Conservation (phyloP, 1,140 invertebrate genomes). For the Sitodiplosis mosellana region DNA sequence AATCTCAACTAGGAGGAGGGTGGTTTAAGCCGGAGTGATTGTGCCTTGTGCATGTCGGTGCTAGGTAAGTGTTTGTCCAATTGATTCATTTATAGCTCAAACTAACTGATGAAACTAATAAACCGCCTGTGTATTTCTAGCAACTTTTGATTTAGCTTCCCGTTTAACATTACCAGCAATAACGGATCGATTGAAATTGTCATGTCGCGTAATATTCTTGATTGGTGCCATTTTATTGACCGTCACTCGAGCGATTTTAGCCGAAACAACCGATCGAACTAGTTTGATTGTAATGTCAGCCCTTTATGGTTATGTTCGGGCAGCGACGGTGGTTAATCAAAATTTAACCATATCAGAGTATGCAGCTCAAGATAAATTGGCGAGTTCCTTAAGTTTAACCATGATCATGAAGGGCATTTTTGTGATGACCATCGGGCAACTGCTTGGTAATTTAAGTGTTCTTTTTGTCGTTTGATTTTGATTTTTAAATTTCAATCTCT, state of each 20-base stretch:
- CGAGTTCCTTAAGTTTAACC: constrained; percentile 46
- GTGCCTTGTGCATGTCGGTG: constrained; percentile 44
- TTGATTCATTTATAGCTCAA: too few species aligned
- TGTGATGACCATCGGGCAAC: constrained; percentile 40
- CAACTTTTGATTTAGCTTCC: constrained; percentile 42
- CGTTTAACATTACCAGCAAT: constrained; percentile 40
- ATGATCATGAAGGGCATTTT: constrained; percentile 54
- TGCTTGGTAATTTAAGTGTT: constrained; percentile 29
- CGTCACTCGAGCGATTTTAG: constrained; percentile 12
- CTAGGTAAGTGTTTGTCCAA: constrained; percentile 10
- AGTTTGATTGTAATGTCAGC: constrained; percentile 14
- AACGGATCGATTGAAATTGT: constrained; percentile 38
- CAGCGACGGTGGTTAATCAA: constrained; percentile 42
- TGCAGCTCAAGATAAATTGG: constrained; percentile 34
- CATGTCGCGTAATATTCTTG: constrained; percentile 32
- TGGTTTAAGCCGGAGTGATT: constrained; percentile 29
- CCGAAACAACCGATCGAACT: constrained; percentile 10
- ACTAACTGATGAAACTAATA: too few species aligned
- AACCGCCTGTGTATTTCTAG: constrained; percentile 12
- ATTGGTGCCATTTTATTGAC: constrained; percentile 24
- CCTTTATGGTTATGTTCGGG: constrained; percentile 6
- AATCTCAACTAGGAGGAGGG: constrained; percentile 26
- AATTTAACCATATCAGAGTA: constrained; percentile 49
- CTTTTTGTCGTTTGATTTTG: constrained; percentile 6
- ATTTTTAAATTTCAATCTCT: too few species aligned